A percentile compares a stretch with the other conserved stretches of the same genome.
Conservation (phyloP, 2,797 vertebrate genomes). For the Micrastur ruficollis region DNA sequence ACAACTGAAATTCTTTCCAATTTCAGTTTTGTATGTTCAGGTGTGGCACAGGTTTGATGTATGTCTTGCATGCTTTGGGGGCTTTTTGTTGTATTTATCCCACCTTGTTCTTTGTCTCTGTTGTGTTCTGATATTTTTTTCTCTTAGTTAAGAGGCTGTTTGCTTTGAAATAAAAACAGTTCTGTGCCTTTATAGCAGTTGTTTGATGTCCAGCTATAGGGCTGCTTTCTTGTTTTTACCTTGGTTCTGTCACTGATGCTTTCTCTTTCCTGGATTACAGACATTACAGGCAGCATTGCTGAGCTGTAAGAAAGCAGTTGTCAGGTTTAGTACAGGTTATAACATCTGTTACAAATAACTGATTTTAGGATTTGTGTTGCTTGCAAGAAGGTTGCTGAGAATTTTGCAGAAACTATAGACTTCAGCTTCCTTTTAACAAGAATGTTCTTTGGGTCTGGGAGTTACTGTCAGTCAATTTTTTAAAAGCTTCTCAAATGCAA, state of each 20-base stretch:
- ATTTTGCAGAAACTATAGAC: background rate
- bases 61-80: background rate
- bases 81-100: rapidly evolving
- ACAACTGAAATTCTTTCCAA: background rate
- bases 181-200: background rate
- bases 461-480: background rate
- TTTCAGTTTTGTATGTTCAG: background rate
- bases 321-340: background rate
- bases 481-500: background rate
- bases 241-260: background rate
- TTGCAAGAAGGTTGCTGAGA: background rate
- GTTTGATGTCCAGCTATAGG: background rate
- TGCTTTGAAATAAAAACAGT: background rate
- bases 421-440: background rate
- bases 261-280: background rate
- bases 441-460: background rate
- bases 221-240: background rate
- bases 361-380: background rate
- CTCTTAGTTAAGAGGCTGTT: background rate
- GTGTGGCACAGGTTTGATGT: background rate
- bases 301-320: background rate
- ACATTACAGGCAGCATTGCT: background rate
- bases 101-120: background rate
- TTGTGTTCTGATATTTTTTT: background rate
- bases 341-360: background rate